phyloP scores from a whole-genome alignment of 2,797 vertebrate genomes.

The Strix occidentalis region DNA sequence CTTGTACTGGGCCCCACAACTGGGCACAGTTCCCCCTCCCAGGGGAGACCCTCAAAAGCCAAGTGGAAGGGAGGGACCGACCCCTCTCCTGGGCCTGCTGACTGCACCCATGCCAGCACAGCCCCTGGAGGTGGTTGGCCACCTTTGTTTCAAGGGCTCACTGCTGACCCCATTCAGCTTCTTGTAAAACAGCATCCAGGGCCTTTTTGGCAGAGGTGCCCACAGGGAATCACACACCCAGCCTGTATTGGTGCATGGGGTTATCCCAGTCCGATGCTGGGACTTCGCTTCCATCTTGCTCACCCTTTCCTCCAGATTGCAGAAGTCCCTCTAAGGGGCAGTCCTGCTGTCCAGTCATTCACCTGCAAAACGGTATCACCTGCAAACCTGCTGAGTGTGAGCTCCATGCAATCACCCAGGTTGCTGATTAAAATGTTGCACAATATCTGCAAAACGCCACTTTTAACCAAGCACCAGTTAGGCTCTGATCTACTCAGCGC shows the following conservation, averaged over 20 bases:
- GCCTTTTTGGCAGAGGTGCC: neutral
- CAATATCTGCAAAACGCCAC: neutral
- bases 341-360: neutral
- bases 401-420: neutral
- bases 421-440: neutral
- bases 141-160: neutral
- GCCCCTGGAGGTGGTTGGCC: too few species aligned
- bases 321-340: neutral
- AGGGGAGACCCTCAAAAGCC: neutral
- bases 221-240: neutral
- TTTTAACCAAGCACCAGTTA: neutral
- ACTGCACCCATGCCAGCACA: neutral
- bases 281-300: neutral
- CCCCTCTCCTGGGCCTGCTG: neutral
- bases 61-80: neutral
- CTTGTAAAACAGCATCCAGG: neutral
- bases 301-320: neutral
- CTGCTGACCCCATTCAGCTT: neutral
- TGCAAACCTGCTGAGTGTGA: neutral
- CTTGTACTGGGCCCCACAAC: neutral
- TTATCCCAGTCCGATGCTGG: fast-evolving
- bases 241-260: neutral
- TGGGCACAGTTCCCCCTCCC: neutral
- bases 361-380: neutral
- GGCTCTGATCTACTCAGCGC: neutral